These are phyloP conservation scores for Bathynomus jamesi DNA, from an alignment of 1,140 invertebrate genomes.

Conservation along the genomic window DNA sequence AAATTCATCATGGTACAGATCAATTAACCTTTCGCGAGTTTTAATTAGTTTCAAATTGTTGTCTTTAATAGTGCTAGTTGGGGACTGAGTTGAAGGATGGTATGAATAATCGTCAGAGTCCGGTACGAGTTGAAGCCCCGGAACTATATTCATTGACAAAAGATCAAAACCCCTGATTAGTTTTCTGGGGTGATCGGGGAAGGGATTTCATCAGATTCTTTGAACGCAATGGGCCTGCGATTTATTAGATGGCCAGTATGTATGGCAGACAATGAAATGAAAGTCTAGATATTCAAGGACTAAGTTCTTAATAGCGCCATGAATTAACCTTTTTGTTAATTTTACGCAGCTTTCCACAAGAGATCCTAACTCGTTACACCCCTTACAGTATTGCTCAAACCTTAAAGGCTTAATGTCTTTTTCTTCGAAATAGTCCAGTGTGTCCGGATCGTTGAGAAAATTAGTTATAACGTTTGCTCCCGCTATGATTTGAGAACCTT, in stretches of 20 bases:
- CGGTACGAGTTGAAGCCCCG: background rate
- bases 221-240: constrained; percentile 1
- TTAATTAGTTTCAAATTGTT: background rate
- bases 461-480: background rate
- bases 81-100: background rate
- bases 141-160: background rate
- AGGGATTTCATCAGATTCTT: background rate
- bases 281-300: background rate
- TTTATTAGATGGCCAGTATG: constrained; percentile 3
- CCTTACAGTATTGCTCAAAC: constrained; percentile 6
- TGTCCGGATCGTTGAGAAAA: background rate
- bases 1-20: constrained; percentile 1
- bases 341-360: constrained; percentile 7
- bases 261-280: background rate
- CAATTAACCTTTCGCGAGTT: background rate
- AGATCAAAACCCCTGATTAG: background rate
- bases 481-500: background rate
- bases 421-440: background rate
- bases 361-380: background rate
- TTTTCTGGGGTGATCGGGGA: background rate
- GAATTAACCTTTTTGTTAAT: background rate
- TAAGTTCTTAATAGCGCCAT: background rate
- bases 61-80: background rate
- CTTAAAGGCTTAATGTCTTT: background rate
- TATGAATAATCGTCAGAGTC: too few relatives aligned